Conservation (phyloP, 1,140 invertebrate genomes). For the Gyrodactylus bullatarudis region DNA sequence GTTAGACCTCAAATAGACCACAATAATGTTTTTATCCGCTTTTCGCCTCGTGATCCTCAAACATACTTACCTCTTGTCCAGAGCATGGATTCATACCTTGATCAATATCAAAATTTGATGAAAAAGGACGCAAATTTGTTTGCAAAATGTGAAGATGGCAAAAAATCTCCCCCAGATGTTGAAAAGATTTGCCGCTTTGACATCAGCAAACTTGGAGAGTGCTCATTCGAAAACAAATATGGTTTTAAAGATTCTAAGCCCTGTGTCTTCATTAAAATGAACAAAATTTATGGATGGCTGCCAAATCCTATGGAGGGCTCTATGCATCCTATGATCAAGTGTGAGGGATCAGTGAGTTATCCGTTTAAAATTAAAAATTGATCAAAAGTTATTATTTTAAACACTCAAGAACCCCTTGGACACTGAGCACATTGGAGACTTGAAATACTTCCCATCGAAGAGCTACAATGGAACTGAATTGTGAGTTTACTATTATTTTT, state of each 20-base stretch:
- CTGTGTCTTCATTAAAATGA: constrained; percentile 7
- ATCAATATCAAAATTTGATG: background rate
- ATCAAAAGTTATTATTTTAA: background rate
- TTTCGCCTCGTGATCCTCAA: background rate
- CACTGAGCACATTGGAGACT: constrained; percentile 5
- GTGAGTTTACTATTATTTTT: background rate
- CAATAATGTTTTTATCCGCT: background rate
- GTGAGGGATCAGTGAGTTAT: background rate
- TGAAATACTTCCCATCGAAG: constrained; percentile 3
- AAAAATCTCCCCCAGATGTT: background rate
- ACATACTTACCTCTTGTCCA: background rate
- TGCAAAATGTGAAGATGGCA: background rate
- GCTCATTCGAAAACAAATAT: background rate
- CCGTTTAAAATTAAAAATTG: background rate
- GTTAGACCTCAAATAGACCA: constrained; percentile 2
- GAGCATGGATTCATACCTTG: background rate
- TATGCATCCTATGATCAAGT: background rate
- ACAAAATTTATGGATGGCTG: background rate
- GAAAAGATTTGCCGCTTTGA: constrained; percentile 2
- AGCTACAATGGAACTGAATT: background rate
- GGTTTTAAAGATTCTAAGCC: background rate
- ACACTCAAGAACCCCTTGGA: constrained; percentile 2
- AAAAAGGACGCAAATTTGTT: background rate
- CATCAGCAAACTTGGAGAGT: background rate
- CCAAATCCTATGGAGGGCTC: background rate